Evolutionary conservation across 2,797 vertebrate species (phyloP), one percentile per base, ranked within the genome.

Genomic region (Atherinosoma microstoma): DNA sequence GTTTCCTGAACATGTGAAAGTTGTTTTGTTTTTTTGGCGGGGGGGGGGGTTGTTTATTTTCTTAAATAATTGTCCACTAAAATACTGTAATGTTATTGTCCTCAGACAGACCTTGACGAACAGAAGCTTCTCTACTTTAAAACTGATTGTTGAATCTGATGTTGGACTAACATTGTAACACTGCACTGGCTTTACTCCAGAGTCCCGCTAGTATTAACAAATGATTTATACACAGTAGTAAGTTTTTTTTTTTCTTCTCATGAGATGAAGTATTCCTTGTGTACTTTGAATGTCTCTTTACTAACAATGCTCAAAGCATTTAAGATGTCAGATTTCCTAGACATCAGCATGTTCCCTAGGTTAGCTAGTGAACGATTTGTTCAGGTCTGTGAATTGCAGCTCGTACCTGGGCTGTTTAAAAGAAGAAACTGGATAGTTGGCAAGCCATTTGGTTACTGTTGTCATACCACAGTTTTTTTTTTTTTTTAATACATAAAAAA

Each of bases 1-100:
- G 18, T 73, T 80, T 85, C 73, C 74, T 80, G 65, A 58, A 75
- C 75, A 76, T 80, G 81, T 87, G 72, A 80, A 84, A 75, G 47
- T 82, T 13, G 1, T 4, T 42, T 82, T 13, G 1, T 4, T 42
- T 45, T 45, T 38, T 27, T 27, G 24, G 24, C 24, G 24, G 24
- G 24, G n/a, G 1, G 34, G 34, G 6, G 30, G 10, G 12, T 45
- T 77, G 20, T 51, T 53, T 20, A 24, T 24, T 51, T 22, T 51
- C 11, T 51, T 24, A 51, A 22, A 51, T 56, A 36, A 60, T 16
- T 22, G 22, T 68, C 60, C 66, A 78, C 60, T 67, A 75, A 76
- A 74, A 57, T 58, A 30, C 30, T 13, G 40, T 40, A 40, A 53
- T 24, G 4, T 60, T 45, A 11, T 49, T 36, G 7, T 47, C 40